Evolutionary conservation across 2,797 vertebrate genomes (phyloP), one percentile per base, ranked within the genome.

Genomic region (Stomatorhinus walkeri): DNA sequence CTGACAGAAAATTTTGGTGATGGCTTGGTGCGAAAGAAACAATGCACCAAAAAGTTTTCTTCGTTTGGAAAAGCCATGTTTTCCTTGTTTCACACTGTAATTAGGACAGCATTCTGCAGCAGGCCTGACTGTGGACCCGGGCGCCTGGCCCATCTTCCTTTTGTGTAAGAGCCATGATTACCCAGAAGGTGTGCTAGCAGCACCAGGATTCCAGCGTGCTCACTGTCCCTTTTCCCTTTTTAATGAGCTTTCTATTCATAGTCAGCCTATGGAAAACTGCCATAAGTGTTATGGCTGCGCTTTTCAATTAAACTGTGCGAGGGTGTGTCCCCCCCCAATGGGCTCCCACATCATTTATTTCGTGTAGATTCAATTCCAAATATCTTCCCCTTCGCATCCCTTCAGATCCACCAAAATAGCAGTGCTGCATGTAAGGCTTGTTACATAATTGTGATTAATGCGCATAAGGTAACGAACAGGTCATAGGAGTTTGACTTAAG

Each of bases 171-270:
- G 40, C 51, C 87, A 87, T 48, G 32, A 83, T 61, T 88, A 83
- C 79, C 49, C 52, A 24, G 7, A 84, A 14, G 32, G 22, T 72
- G 24, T 0, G 36, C 49, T 83, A 56, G 5, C 49, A 83, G 76
- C 72, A 81, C 49, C 59, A 24, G 36, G 14, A 61, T 87, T 87
- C 54, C 81, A 61, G 36, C 10, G 24, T 61, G 36, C 56, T 64
- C 86, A 61, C 32, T 56, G 48, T 48, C n/a, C 54, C 22, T 46
- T 83, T 88, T 59, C 54, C 52, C 72, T 22, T n/a, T 76, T 56
- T 83, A 88, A 88, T 84, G 88, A 84, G 52, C 79, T 88, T 88
- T 88, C 88, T 88, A 88, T 83, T 84, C 51, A 84, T 61, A 83
- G 72, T 59, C 54, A 84, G 54, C 36, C 85, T 86, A 56, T 86